phyloP scores from a whole-genome alignment of 2,888 invertebrate species.

The Tanypteryx hageni region DNA sequence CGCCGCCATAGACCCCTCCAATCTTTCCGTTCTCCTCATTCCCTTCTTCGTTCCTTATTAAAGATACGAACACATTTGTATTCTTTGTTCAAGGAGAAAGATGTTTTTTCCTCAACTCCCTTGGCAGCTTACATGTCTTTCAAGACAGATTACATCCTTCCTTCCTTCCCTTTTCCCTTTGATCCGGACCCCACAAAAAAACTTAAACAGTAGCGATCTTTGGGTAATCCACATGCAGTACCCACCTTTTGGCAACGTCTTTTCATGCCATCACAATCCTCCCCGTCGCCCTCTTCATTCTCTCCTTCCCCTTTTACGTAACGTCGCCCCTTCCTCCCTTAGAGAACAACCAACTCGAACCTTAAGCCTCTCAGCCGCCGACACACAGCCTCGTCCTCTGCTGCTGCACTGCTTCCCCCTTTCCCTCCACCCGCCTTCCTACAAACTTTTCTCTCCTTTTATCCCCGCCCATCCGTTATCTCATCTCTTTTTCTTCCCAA shows the following conservation, averaged over 20 bases:
- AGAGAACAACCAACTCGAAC: too few relatives aligned
- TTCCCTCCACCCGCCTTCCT: too few relatives aligned
- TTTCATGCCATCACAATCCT: too few relatives aligned
- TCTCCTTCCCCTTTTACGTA: not conserved
- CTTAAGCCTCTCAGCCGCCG: too few relatives aligned
- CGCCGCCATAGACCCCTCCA: not conserved
- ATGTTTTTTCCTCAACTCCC: constrained; percentile 10
- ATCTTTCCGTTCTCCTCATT: not conserved
- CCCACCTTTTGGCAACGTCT: not conserved
- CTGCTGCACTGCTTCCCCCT: too few relatives aligned
- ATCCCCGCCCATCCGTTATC: too few relatives aligned
- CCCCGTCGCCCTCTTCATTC: too few relatives aligned
- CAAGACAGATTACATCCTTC: constrained; percentile 36
- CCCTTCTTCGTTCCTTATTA: constrained; percentile 17
- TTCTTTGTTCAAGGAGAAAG: not conserved
- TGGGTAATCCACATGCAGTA: not conserved
- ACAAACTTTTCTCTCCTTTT: too few relatives aligned
- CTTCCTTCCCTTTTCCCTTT: not conserved
- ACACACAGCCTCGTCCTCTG: too few relatives aligned
- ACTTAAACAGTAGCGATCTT: not conserved
- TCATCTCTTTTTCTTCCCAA: too few relatives aligned
- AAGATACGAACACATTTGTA: constrained; percentile 53
- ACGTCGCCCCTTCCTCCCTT: not conserved
- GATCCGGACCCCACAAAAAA: too few relatives aligned
- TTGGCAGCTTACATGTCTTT: constrained; percentile 18